Evolutionary conservation across 2,113 vertebrate genomes (phyloP).

Genomic region (Pelecanus crispus): DNA sequence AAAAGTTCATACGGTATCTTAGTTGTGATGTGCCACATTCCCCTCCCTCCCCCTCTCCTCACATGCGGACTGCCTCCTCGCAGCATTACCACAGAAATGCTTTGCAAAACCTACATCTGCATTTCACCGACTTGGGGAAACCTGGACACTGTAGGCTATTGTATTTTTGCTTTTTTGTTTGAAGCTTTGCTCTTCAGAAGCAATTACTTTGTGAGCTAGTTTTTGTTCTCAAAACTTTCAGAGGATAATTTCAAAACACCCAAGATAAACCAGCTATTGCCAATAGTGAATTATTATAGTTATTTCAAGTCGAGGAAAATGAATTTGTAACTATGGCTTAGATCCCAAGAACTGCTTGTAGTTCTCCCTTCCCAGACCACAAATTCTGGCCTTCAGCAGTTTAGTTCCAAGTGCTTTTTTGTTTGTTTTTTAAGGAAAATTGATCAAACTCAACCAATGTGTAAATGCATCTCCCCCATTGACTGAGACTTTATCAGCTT

Average conservation of each 20-base stretch:
- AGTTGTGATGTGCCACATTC: neutral
- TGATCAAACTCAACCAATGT: neutral
- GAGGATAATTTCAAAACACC: slow-evolving; percentile 6
- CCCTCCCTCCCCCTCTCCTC: neutral
- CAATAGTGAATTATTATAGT: neutral
- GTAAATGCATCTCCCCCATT: neutral
- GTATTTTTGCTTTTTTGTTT: neutral
- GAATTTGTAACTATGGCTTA: neutral
- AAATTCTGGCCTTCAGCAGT: neutral
- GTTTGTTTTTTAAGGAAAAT: slow-evolving; percentile 7
- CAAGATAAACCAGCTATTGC: neutral
- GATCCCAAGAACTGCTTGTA: slow-evolving; percentile 5
- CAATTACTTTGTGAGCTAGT: neutral
- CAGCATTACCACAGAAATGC: neutral
- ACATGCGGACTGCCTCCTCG: fast-evolving
- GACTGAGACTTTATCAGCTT: neutral
- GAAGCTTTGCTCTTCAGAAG: neutral
- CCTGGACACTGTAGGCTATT: neutral
- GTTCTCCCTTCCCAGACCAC: neutral
- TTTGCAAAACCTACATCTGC: neutral
- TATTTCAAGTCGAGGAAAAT: neutral
- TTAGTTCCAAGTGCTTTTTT: neutral
- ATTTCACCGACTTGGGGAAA: neutral
- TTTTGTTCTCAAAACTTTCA: slow-evolving; percentile 3
- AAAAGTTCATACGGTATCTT: fast-evolving